A percentile compares a stretch with the other conserved stretches of the same genome.
phyloP scores from a whole-genome alignment of 2,113 vertebrate species.

The Artemisiospiza belli region DNA sequence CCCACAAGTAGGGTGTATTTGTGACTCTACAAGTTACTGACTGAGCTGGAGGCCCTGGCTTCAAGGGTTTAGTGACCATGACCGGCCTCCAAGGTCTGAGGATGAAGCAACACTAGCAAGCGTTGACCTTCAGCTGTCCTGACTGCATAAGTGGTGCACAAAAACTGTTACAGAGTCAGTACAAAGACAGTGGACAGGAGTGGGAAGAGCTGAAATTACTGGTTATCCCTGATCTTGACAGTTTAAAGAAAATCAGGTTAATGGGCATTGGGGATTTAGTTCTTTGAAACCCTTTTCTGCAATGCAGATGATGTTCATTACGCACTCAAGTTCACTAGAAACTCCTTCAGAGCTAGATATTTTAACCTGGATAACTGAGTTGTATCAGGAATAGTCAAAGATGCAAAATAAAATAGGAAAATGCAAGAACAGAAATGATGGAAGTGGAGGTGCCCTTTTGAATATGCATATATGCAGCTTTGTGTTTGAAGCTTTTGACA shows the following conservation, averaged over 20 bases:
- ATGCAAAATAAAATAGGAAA: not conserved
- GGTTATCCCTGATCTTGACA: not conserved
- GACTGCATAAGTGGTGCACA: not conserved
- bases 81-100: not conserved
- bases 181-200: not conserved
- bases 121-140: not conserved
- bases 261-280: not conserved
- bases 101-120: not conserved
- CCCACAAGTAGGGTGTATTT: not conserved
- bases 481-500: not conserved
- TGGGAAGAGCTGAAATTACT: not conserved
- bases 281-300: not conserved
- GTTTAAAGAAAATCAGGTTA: not conserved
- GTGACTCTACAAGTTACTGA: not conserved
- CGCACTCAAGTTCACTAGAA: not conserved
- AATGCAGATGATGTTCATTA: not conserved
- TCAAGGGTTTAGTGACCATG: not conserved
- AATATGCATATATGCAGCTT: not conserved
- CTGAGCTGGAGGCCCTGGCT: not conserved
- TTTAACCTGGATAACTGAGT: not conserved
- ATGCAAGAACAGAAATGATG: not conserved
- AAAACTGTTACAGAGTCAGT: not conserved
- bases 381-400: not conserved
- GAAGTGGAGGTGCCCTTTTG: not conserved
- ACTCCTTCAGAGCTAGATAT: not conserved